Percentiles rank a stretch among this genome's conserved stretches.
These are phyloP conservation scores for Bedellia somnulentella DNA, from an alignment of 2,888 invertebrate genomes.

Conservation along the genomic window DNA sequence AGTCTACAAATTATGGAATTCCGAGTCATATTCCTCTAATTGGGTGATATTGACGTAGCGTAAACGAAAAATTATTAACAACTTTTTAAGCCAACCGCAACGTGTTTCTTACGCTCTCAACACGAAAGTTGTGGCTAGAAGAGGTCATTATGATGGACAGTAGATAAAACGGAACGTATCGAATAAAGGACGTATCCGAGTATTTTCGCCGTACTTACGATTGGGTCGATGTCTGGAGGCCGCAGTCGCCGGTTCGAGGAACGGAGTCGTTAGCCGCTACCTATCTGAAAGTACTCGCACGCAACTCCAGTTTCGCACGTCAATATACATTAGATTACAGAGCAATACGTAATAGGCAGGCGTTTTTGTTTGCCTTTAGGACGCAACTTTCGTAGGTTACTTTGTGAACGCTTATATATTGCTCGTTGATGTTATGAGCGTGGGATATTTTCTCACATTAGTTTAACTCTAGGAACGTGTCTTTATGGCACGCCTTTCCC, in stretches of 20 bases:
- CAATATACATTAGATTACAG: conserved; percentile 18
- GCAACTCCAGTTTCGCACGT: conserved; percentile 24
- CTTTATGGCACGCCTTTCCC: not conserved
- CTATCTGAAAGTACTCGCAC: conserved; percentile 49
- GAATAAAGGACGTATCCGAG: too few species aligned
- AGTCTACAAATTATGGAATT: too few species aligned
- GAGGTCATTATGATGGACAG: too few species aligned
- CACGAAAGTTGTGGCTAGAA: too few species aligned
- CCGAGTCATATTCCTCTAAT: too few species aligned
- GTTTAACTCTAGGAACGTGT: not conserved
- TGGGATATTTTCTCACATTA: not conserved
- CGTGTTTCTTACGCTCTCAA: too few species aligned
- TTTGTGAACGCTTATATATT: not conserved
- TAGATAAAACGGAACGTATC: too few species aligned
- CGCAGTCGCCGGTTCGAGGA: conserved; percentile 23
- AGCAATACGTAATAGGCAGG: too few species aligned
- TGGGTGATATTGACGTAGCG: too few species aligned
- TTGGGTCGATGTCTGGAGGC: conserved; percentile 17
- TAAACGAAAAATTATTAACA: too few species aligned
- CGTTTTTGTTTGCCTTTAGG: not conserved
- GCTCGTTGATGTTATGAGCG: not conserved
- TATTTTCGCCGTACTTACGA: conserved; percentile 45
- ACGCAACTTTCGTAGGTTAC: not conserved
- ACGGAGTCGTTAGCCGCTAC: conserved; percentile 27
- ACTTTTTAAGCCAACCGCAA: too few species aligned